phyloP scores from a whole-genome alignment of 2,797 vertebrate genomes.

The Poecile montanus region DNA sequence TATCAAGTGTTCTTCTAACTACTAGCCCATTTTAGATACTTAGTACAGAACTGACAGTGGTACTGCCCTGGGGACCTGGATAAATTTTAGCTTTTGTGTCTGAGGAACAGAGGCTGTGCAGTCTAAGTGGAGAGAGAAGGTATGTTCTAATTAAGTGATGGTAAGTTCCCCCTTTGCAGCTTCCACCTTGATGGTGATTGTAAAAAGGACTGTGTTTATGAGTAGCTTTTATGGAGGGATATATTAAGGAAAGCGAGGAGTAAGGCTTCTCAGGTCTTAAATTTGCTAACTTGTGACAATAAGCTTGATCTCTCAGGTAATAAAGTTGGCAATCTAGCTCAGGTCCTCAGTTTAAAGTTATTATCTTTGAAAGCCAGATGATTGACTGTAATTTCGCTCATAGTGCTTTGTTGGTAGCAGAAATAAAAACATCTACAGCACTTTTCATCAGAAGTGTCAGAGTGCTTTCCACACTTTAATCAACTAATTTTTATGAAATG shows the following conservation, averaged over 20 bases:
- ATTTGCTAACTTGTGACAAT: constrained; percentile 40
- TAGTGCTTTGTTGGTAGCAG: constrained; percentile 19
- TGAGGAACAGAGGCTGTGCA: not conserved
- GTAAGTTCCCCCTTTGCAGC: not conserved
- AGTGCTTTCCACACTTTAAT: constrained; percentile 31
- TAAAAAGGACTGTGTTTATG: constrained; percentile 16
- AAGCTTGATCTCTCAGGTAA: constrained; percentile 21
- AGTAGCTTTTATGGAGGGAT: constrained; percentile 34
- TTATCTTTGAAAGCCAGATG: constrained; percentile 43
- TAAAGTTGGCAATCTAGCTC: constrained; percentile 12
- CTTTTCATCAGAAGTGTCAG: constrained; percentile 31
- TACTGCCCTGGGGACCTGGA: not conserved
- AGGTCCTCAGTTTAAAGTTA: constrained; percentile 33
- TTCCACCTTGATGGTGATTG: not conserved
- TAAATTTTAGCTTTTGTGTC: constrained; percentile 23
- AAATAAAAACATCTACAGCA: constrained; percentile 37
- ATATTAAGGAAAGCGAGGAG: constrained; percentile 5
- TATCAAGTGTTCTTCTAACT: not conserved
- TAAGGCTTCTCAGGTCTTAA: constrained; percentile 29
- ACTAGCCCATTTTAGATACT: not conserved
- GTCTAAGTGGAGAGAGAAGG: not conserved
- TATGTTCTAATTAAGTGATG: constrained; percentile 6
- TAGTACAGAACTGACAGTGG: not conserved
- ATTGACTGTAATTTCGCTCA: constrained; percentile 30
- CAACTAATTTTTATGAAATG: constrained; percentile 22